phyloP scores from a whole-genome alignment of 2,888 invertebrate species.

The Andrena minutula region DNA sequence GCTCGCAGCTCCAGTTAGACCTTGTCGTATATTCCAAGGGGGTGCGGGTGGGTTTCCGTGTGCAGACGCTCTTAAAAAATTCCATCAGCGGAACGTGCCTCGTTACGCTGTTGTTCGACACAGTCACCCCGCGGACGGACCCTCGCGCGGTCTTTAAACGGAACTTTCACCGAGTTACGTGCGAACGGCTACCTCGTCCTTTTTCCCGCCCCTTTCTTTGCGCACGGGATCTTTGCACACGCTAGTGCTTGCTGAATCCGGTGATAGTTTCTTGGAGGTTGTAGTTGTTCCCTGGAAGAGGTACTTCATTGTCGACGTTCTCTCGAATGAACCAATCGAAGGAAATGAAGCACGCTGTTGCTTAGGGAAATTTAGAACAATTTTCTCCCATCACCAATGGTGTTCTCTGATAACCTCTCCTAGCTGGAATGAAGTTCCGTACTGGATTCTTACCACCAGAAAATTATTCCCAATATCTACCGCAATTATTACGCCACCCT shows the following conservation, averaged over 20 bases:
- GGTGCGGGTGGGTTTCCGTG: conserved; percentile 33
- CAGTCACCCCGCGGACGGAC: conserved; percentile 40
- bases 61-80: conserved; percentile 66
- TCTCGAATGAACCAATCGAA: too few species aligned
- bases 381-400: too few species aligned
- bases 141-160: conserved; percentile 27
- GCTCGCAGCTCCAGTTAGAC: conserved; percentile 71
- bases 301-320: too few species aligned
- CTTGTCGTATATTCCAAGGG: conserved; percentile 64
- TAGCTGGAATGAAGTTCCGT: too few species aligned
- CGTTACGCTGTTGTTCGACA: conserved; percentile 58
- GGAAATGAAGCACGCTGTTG: too few species aligned
- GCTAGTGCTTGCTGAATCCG: too few species aligned
- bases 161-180: conserved; percentile 57
- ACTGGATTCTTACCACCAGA: too few species aligned
- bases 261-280: not conserved
- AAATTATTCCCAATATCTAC: too few species aligned
- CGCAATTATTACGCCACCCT: too few species aligned
- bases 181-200: conserved; percentile 28
- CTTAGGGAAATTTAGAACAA: too few species aligned
- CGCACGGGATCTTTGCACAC: not conserved
- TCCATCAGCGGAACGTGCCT: conserved; percentile 63
- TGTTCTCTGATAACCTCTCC: too few species aligned
- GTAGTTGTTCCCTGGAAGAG: not conserved
- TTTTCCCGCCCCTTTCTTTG: not conserved